These are phyloP conservation scores for Pitta sordida DNA, from an alignment of 2,113 vertebrate genomes.

Conservation along the genomic window DNA sequence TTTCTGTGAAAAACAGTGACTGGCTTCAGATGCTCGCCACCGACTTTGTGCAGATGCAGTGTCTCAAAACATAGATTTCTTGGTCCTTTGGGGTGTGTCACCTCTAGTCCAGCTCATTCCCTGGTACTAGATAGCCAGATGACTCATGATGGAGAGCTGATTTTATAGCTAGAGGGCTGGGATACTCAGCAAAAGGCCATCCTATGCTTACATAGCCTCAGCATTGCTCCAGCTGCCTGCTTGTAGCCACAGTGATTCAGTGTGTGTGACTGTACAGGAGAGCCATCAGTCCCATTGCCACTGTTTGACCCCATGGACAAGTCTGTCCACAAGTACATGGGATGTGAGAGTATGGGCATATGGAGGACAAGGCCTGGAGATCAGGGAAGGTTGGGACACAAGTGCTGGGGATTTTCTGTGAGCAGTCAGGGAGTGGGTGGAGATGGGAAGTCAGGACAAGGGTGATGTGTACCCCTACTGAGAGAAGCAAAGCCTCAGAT, in stretches of 20 bases:
- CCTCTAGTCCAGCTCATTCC: background rate
- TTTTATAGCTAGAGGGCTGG: background rate
- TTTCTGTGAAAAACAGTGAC: background rate
- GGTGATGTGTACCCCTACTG: background rate
- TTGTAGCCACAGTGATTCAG: background rate
- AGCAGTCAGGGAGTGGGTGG: background rate
- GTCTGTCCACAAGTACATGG: accelerated
- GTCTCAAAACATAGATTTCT: background rate
- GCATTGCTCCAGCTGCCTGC: background rate
- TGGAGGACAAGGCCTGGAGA: background rate
- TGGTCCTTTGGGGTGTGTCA: background rate
- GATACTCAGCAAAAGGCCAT: background rate
- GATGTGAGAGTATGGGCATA: background rate
- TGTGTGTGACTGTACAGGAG: background rate
- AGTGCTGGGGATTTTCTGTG: background rate
- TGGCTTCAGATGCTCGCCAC: background rate
- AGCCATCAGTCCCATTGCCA: background rate
- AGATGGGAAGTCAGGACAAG: background rate
- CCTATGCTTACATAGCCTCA: background rate
- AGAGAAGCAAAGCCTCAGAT: background rate
- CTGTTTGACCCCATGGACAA: accelerated
- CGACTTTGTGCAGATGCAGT: background rate
- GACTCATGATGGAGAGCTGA: background rate
- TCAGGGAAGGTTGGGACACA: background rate
- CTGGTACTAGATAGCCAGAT: slow-evolving; percentile 5